Conservation (phyloP, 2,888 invertebrate species). For the Galerucella calmariensis region DNA sequence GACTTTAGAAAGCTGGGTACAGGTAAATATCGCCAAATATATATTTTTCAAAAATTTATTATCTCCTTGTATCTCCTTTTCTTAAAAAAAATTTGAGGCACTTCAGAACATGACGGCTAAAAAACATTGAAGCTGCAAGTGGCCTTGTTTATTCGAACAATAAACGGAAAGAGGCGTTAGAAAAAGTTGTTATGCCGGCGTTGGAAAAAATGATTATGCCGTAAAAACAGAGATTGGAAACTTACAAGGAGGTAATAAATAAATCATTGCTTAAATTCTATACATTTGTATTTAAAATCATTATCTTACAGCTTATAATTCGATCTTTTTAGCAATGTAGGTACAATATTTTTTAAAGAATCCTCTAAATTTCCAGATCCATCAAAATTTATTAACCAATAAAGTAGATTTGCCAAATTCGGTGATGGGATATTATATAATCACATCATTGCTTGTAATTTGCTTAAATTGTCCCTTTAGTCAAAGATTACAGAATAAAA, state of each 20-base stretch:
- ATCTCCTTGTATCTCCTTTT: neutral
- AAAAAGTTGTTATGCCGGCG: too few species aligned
- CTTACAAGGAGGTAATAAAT: neutral
- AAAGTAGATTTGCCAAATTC: neutral
- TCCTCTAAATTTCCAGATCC: neutral
- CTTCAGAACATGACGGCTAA: too few species aligned
- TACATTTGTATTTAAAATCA: neutral
- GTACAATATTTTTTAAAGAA: neutral
- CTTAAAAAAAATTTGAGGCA: too few species aligned
- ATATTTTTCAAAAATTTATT: neutral
- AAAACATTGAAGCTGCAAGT: too few species aligned
- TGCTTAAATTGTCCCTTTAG: neutral
- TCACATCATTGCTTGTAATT: constrained; percentile 10
- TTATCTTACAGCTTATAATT: constrained; percentile 3
- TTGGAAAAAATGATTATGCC: too few species aligned
- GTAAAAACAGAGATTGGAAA: neutral
- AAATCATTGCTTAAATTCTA: neutral
- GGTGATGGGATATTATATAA: constrained; percentile 21
- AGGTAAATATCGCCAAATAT: constrained; percentile 71
- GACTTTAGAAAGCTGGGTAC: constrained; percentile 84
- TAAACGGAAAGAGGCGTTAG: too few species aligned
- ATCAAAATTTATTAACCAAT: constrained; percentile 14
- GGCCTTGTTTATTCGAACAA: too few species aligned
- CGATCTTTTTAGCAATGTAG: neutral
- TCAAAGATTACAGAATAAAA: too few species aligned